Percentiles rank a stretch among this genome's conserved stretches.
These are phyloP conservation scores for Chiridota heheva DNA, from an alignment of 35 echinoderm and acorn worm species.

Conservation along the genomic window DNA sequence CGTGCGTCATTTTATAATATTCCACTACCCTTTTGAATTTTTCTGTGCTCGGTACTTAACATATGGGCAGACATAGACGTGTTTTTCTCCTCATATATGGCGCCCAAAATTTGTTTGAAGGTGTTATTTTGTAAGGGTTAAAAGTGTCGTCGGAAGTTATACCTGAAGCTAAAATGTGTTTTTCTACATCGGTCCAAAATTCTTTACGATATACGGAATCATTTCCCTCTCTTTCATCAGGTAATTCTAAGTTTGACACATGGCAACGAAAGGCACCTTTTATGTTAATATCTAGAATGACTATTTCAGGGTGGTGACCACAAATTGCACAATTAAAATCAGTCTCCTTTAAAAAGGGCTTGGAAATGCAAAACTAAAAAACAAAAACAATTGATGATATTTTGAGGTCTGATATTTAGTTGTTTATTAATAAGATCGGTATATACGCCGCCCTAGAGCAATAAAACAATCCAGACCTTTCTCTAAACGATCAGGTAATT, in stretches of 20 bases:
- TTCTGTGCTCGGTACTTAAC: constrained; percentile 27
- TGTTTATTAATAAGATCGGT: constrained; percentile 17
- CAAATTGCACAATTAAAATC: constrained; percentile 24
- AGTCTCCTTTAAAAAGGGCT: background rate
- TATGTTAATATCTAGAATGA: constrained; percentile 16
- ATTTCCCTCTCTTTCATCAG: constrained; percentile 12
- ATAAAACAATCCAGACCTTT: constrained; percentile 27
- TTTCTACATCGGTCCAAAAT: constrained; percentile 20
- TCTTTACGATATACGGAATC: background rate
- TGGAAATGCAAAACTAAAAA: constrained; percentile 33
- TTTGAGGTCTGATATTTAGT: constrained; percentile 4
- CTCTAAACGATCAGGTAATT: constrained; percentile 19
- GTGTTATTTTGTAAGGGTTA: constrained; percentile 20
- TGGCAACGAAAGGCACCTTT: constrained; percentile 37
- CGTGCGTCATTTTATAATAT: constrained; percentile 1
- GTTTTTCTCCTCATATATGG: constrained; percentile 16
- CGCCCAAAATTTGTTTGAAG: constrained; percentile 15
- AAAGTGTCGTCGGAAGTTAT: background rate
- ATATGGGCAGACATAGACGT: background rate
- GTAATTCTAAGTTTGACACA: background rate
- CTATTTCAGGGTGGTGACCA: constrained; percentile 19
- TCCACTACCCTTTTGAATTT: constrained; percentile 15
- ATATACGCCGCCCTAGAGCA: constrained; percentile 8
- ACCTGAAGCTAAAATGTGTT: constrained; percentile 1
- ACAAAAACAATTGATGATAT: constrained; percentile 19